These are phyloP conservation scores for Leucopsar rothschildi DNA, from an alignment of 2,113 vertebrate species.

Conservation along the genomic window DNA sequence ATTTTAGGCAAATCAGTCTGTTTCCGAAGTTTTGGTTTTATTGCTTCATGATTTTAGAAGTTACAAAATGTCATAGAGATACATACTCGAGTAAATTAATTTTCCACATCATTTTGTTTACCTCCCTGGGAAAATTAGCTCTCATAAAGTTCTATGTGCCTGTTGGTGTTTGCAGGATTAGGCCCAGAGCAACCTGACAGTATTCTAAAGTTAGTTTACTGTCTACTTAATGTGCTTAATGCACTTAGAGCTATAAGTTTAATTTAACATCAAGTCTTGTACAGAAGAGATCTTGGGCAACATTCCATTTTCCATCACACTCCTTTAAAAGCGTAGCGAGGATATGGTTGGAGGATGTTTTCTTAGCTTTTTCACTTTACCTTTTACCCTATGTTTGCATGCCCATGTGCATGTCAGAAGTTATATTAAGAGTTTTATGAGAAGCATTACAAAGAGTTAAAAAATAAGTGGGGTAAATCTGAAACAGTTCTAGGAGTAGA, in stretches of 20 bases:
- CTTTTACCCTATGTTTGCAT: not conserved
- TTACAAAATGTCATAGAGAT: not conserved
- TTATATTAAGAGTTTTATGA: not conserved
- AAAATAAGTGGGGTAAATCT: not conserved
- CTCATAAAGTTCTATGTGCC: not conserved
- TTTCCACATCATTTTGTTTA: not conserved
- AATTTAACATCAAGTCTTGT: not conserved
- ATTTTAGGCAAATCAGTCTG: not conserved
- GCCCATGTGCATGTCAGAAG: not conserved
- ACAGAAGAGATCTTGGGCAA: not conserved
- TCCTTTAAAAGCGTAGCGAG: not conserved
- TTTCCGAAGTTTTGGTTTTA: not conserved
- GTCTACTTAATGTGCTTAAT: not conserved
- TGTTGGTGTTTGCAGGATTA: not conserved
- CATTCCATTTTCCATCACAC: not conserved
- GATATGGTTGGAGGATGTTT: not conserved
- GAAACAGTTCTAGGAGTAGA: not conserved
- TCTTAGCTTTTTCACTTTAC: not conserved
- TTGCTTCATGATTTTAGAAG: not conserved
- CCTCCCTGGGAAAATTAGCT: not conserved
- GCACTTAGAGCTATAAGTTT: not conserved
- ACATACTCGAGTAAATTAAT: not conserved
- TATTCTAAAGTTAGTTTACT: not conserved
- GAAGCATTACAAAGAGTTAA: not conserved
- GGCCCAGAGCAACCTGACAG: not conserved